These are phyloP conservation scores for Cheilosia vernalis DNA, from an alignment of 2,888 invertebrate species.

Conservation along the genomic window DNA sequence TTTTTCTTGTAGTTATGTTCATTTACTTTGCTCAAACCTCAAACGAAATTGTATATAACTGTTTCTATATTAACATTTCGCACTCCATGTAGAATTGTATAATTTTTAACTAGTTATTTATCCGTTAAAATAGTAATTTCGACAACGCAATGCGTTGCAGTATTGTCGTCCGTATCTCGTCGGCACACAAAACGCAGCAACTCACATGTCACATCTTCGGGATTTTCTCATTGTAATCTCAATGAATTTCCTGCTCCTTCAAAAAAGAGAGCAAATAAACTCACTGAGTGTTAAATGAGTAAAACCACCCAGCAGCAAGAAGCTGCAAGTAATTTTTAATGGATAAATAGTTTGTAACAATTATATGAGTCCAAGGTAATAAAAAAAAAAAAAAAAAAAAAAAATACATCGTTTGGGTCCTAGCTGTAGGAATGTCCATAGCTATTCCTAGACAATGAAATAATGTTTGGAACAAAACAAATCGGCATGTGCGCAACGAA, in stretches of 20 bases:
- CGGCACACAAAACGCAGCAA: conserved; percentile 12
- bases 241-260: conserved; percentile 69
- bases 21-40: conserved; percentile 83
- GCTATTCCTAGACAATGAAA: conserved; percentile 82
- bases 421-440: conserved; percentile 83
- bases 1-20: conserved; percentile 82
- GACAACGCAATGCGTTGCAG: neutral
- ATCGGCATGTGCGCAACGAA: neutral
- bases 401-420: conserved; percentile 81
- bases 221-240: conserved; percentile 74
- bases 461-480: conserved; percentile 48
- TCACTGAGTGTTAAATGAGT: conserved; percentile 74
- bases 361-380: conserved; percentile 74
- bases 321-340: conserved; percentile 69
- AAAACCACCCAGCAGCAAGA: conserved; percentile 30
- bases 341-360: conserved; percentile 77
- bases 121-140: conserved; percentile 75
- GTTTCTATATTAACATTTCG: conserved; percentile 51
- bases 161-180: conserved; percentile 6
- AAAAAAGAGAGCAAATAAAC: conserved; percentile 62
- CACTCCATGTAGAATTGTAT: conserved; percentile 69
- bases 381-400: conserved; percentile 40
- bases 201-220: conserved; percentile 8
- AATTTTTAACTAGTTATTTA: conserved; percentile 78
- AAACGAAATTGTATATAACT: conserved; percentile 78